phyloP scores from a whole-genome alignment of 2,113 vertebrate genomes.

The Recurvirostra avosetta region DNA sequence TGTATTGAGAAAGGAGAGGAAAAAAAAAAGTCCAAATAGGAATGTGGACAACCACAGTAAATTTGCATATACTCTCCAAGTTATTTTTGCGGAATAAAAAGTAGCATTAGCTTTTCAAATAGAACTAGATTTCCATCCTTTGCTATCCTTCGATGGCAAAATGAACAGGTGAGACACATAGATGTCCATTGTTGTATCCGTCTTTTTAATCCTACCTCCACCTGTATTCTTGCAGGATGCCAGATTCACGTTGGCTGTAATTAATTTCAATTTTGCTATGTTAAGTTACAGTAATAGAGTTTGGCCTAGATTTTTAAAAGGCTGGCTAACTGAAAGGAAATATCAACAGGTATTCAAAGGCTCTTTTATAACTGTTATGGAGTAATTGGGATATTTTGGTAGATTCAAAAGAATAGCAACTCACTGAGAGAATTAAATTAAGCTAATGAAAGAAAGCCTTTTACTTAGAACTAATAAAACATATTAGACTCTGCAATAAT shows the following conservation, averaged over 20 bases:
- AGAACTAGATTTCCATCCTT: neutral
- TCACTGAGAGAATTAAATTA: constrained; percentile 24
- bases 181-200: neutral
- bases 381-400: constrained; percentile 27
- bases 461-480: constrained; percentile 29
- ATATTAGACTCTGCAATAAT: constrained; percentile 1
- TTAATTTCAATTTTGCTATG: neutral
- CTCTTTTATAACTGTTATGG: neutral
- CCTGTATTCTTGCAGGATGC: neutral
- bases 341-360: neutral
- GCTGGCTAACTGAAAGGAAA: neutral
- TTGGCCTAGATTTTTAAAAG: neutral
- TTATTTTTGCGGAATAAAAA: neutral
- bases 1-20: neutral
- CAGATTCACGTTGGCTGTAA: neutral
- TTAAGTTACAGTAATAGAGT: neutral
- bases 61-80: neutral
- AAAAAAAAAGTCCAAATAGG: rapidly evolving
- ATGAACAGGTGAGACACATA: neutral
- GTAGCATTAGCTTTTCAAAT: neutral
- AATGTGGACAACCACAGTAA: neutral
- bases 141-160: neutral
- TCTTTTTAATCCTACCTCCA: neutral
- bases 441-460: constrained; percentile 40
- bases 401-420: constrained; percentile 10